Conservation (phyloP, 1,140 invertebrate genomes). For the Lepidotrigona ventralis region DNA sequence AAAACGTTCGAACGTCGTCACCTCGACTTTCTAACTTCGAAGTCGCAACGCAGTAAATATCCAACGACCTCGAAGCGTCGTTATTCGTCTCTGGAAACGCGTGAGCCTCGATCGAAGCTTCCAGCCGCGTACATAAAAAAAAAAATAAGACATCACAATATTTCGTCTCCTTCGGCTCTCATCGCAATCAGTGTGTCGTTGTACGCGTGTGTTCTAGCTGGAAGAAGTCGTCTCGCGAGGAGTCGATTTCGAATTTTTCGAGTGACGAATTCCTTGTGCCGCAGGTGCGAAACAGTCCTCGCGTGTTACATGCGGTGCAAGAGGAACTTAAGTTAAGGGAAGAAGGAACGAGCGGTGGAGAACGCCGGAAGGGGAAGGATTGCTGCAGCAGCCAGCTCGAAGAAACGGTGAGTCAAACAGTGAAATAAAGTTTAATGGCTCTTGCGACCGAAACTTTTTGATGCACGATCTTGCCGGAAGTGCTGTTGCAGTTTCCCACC, state of each 20-base stretch:
- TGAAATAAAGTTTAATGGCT: constrained; percentile 61
- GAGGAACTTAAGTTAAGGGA: constrained; percentile 7
- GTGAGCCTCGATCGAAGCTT: background rate
- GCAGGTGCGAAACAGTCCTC: constrained; percentile 43
- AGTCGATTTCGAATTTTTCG: constrained; percentile 9
- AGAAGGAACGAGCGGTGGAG: background rate
- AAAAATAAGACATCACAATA: too few species aligned
- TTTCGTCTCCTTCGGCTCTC: too few species aligned
- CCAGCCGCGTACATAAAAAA: too few species aligned
- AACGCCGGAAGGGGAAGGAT: constrained; percentile 39
- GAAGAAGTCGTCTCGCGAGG: background rate
- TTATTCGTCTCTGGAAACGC: background rate
- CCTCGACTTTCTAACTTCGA: background rate
- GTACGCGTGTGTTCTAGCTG: background rate
- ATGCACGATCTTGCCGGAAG: background rate
- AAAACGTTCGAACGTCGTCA: background rate
- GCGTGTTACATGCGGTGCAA: constrained; percentile 32
- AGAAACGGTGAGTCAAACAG: constrained; percentile 62
- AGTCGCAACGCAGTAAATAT: background rate
- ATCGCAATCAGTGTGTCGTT: background rate
- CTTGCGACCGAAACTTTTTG: constrained; percentile 20
- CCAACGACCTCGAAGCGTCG: background rate
- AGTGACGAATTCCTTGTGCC: constrained; percentile 42
- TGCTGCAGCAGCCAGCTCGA: constrained; percentile 49
- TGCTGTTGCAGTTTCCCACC: constrained; percentile 3